These are phyloP conservation scores for Crioceris asparagi DNA, from an alignment of 2,888 invertebrate species.

Conservation along the genomic window DNA sequence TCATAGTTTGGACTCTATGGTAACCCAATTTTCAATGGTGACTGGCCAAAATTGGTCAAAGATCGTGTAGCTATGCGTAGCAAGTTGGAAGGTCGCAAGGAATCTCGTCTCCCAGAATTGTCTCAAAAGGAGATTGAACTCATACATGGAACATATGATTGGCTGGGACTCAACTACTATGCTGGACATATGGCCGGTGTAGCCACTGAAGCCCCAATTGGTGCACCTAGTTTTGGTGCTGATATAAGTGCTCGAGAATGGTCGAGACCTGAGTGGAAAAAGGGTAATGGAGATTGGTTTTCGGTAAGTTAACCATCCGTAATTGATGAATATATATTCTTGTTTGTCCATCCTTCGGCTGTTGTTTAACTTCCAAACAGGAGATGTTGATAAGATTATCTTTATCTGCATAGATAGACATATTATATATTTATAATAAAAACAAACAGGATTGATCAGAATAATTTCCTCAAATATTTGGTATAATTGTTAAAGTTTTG, in stretches of 20 bases:
- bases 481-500: background rate
- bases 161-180: constrained; percentile 66
- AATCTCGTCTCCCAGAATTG: constrained; percentile 54
- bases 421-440: too few relatives aligned
- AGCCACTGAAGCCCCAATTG: background rate
- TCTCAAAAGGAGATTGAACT: constrained; percentile 46
- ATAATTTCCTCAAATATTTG: too few relatives aligned
- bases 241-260: constrained; percentile 23
- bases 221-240: background rate
- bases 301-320: constrained; percentile 6
- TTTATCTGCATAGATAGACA: too few relatives aligned
- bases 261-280: constrained; percentile 37
- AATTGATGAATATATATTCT: too few relatives aligned
- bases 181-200: constrained; percentile 43
- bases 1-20: constrained; percentile 19
- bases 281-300: constrained; percentile 25
- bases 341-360: too few relatives aligned
- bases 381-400: too few relatives aligned
- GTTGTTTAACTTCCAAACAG: too few relatives aligned
- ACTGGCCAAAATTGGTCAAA: constrained; percentile 57
- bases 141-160: constrained; percentile 55
- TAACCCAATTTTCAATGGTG: constrained; percentile 55
- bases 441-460: too few relatives aligned
- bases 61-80: constrained; percentile 47
- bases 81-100: constrained; percentile 30